phyloP scores from a whole-genome alignment of 2,797 vertebrate genomes.

The Gymnopithys bicolor region DNA sequence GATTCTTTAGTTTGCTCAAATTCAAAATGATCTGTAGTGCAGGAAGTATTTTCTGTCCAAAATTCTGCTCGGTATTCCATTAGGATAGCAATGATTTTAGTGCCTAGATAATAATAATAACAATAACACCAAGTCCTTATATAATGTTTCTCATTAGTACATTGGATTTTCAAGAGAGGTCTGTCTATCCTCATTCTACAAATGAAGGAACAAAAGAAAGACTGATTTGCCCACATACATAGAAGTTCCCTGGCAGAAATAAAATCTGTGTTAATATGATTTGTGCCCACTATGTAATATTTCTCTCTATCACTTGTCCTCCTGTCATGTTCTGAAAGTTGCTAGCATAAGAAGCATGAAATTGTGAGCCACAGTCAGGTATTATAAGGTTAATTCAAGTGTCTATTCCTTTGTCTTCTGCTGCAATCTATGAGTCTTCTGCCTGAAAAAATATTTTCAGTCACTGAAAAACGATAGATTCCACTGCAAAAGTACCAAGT shows the following conservation, averaged over 20 bases:
- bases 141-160: neutral
- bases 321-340: neutral
- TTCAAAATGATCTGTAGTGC: neutral
- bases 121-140: neutral
- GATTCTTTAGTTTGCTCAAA: neutral
- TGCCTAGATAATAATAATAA: neutral
- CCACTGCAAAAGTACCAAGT: too few species aligned
- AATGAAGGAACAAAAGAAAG: neutral
- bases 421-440: too few species aligned
- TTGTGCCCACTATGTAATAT: neutral
- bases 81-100: neutral
- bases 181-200: neutral
- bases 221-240: neutral
- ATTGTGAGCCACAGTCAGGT: neutral
- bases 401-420: neutral
- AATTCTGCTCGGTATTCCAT: neutral
- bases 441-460: too few species aligned
- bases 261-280: neutral
- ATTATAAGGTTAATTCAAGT: neutral
- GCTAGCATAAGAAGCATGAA: neutral
- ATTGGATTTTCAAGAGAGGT: neutral
- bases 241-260: neutral
- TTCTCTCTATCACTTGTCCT: neutral
- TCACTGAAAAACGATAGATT: too few species aligned
- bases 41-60: neutral